Percentiles rank a stretch among this genome's conserved stretches.
Evolutionary conservation across 2,113 vertebrate genomes (phyloP).

Genomic region (Amphiprion percula): DNA sequence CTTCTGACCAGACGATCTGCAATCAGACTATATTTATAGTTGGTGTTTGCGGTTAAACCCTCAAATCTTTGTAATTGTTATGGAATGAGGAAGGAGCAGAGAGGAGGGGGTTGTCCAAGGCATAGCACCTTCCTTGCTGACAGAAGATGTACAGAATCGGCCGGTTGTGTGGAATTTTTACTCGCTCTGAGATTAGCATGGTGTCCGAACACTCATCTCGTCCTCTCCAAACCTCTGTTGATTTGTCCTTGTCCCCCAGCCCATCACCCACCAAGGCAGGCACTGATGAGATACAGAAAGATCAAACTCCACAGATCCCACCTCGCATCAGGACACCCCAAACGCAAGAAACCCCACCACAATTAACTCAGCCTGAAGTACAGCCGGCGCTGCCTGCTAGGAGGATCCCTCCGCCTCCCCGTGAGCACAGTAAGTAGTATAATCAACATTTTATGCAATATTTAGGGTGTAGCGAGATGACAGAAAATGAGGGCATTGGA

Average conservation of each 20-base stretch:
- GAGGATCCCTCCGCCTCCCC: conserved; percentile 9
- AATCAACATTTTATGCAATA: neutral
- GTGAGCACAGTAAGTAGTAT: conserved; percentile 55
- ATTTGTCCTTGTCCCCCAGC: conserved; percentile 40
- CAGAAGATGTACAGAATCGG: conserved; percentile 50
- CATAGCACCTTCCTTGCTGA: neutral
- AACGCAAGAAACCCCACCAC: conserved; percentile 34
- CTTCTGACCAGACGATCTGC: neutral
- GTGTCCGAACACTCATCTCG: conserved; percentile 23
- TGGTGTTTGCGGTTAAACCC: neutral
- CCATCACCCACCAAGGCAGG: conserved; percentile 24
- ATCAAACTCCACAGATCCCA: conserved; percentile 61
- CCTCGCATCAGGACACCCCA: conserved; percentile 53
- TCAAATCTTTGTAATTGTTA: neutral
- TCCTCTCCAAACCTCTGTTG: conserved; percentile 17
- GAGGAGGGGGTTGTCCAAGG: neutral
- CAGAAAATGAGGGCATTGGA: neutral
- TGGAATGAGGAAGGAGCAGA: neutral
- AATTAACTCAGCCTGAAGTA: conserved; percentile 20
- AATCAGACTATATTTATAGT: neutral
- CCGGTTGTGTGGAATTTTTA: conserved; percentile 33
- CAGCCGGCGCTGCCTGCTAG: conserved; percentile 31
- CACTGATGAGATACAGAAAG: conserved; percentile 43
- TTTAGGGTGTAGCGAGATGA: neutral
- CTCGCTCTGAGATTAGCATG: neutral